Base-by-base conservation (phyloP, 2,888 invertebrate species). In the Drosophila mettleri region DNA sequence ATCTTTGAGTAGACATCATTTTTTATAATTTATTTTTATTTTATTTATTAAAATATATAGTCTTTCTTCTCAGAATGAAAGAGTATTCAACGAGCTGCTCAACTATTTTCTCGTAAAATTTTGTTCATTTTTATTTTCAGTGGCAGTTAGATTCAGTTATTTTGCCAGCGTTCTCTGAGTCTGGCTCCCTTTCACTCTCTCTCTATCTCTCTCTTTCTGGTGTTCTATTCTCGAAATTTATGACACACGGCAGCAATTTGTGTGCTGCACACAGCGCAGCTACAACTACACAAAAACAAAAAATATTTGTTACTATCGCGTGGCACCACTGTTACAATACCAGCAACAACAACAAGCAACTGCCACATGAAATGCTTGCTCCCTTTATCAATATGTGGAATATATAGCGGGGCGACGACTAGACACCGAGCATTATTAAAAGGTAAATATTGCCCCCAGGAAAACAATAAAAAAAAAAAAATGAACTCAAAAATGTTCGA, bases 361-460 rank as follows among this genome's bases (percentile, higher is more conserved):
- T n/a, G n/a, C n/a, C 36, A n/a, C 10, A 10, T 10, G 14, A 14
- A 41, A 34, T 18, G 22, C 9, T 65, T 51, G 48, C 18, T 49
- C 49, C 59, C 31, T 8, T 41, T 43, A 31, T 48, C 54, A 22
- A 29, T 53, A 31, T 10, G 31, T 38, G 54, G 22, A 57, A 64
- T 73, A 69, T 38, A 36, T 62, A 55, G 55, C 53, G 24, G 76
- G 62, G 69, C 71, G 66, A 65, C 80, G 78, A 74, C 67, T 70
- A 74, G 81, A 79, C 84, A 84, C 53, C 29, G 69, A 70, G 75
- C 73, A 74, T 77, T 87, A 85, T 87, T 79, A 82, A 84, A 82
- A 84, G 86, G 83, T 84, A 85, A 87, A 87, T 87, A 87, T 83
- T 87, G 72, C 71, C 74, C 59, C 59, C 48, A 49, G 70, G 85